phyloP scores from a whole-genome alignment of 2,113 vertebrate species.

The Loxodonta africana region DNA sequence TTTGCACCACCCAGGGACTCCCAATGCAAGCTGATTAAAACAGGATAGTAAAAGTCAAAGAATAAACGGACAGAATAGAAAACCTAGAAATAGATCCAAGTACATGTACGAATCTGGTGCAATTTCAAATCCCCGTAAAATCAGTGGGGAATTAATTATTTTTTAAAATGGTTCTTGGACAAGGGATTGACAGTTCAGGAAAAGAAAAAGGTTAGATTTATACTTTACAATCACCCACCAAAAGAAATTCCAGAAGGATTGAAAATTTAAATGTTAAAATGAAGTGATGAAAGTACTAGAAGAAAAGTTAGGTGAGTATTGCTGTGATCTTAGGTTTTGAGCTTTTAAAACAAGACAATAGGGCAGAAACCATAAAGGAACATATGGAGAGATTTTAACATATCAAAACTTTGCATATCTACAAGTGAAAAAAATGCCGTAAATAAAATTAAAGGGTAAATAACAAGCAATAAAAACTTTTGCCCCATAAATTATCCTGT shows the following conservation, averaged over 20 bases:
- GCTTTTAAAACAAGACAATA: background rate
- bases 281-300: conserved; percentile 27
- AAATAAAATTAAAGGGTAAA: background rate
- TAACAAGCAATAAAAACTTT: background rate
- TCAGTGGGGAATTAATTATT: conserved; percentile 32
- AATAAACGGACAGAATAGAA: conserved; percentile 12
- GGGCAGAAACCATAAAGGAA: background rate
- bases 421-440: background rate
- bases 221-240: background rate
- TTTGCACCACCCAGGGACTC: background rate
- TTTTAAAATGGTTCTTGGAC: conserved; percentile 43
- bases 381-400: background rate
- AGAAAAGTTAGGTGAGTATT: background rate
- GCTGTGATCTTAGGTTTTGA: background rate
- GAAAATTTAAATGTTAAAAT: conserved; percentile 33
- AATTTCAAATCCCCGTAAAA: background rate
- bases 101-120: background rate
- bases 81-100: background rate
- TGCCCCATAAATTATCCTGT: background rate
- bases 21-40: conserved; percentile 22
- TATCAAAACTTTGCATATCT: background rate
- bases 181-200: conserved; percentile 7
- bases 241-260: conserved; percentile 18
- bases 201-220: background rate
- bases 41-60: background rate